Evolutionary conservation across 2,113 vertebrate species (phyloP).

Genomic region (Reinhardtius hippoglossoides): DNA sequence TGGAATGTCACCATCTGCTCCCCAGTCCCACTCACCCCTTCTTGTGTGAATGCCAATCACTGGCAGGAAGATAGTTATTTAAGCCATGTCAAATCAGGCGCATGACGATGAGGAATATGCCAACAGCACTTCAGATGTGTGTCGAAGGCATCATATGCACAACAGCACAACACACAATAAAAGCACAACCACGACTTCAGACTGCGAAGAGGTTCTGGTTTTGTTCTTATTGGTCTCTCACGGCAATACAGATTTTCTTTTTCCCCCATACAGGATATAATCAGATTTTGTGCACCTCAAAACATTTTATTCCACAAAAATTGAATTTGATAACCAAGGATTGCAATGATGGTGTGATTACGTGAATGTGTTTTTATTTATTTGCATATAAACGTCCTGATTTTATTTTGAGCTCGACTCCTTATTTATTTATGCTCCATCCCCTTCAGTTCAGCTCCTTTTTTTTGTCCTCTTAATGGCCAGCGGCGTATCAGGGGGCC

Average conservation of each 20-base stretch:
- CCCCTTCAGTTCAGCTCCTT: constrained; percentile 65
- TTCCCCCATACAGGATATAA: not conserved
- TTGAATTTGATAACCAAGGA: not conserved
- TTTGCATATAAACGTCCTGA: constrained; percentile 23
- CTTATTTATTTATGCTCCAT: constrained; percentile 47
- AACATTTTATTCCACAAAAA: constrained; percentile 20
- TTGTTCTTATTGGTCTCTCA: not conserved
- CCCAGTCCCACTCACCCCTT: constrained; percentile 90
- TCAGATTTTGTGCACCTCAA: not conserved
- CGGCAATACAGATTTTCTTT: not conserved
- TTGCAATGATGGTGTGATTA: not conserved
- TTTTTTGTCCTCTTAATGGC: constrained; percentile 96
- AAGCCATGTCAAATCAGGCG: constrained; percentile 82
- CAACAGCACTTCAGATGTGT: constrained; percentile 67
- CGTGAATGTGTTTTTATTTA: constrained; percentile 24
- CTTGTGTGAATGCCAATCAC: constrained; percentile 85
- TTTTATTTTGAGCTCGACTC: constrained; percentile 16
- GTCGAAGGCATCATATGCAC: constrained; percentile 44
- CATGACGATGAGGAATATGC: constrained; percentile 70
- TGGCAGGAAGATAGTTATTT: constrained; percentile 87
- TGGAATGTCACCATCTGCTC: constrained; percentile 99
- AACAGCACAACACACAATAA: constrained; percentile 56
- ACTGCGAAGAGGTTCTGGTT: constrained; percentile 33
- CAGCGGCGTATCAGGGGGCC: constrained; percentile 95
- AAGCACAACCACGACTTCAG: constrained; percentile 77